These are phyloP conservation scores for Cynopterus brachyotis DNA, from an alignment of 2,113 vertebrate species.

Conservation along the genomic window DNA sequence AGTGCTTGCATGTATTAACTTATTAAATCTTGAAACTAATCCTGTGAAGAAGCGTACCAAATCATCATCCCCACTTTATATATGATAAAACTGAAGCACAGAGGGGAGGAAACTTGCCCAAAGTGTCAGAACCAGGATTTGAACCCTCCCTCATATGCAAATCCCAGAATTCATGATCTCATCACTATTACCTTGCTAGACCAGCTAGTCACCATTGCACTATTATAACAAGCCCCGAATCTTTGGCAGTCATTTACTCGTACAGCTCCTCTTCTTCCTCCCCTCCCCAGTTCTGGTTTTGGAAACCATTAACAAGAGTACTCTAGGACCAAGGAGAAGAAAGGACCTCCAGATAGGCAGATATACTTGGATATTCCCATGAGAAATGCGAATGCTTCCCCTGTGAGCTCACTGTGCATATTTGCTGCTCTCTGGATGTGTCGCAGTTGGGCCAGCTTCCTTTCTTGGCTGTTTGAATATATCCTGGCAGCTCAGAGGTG, in stretches of 20 bases:
- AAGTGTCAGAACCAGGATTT: neutral
- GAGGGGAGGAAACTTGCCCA: neutral
- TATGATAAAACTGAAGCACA: neutral
- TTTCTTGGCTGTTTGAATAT: constrained; percentile 25
- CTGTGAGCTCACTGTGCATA: neutral
- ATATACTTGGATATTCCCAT: neutral
- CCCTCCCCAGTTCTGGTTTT: neutral
- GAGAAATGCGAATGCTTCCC: neutral
- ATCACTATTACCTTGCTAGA: too few species aligned
- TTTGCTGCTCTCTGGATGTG: neutral
- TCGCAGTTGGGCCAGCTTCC: constrained; percentile 45
- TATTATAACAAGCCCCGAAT: neutral
- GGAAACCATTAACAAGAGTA: neutral
- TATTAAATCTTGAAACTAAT: neutral
- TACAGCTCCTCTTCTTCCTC: neutral
- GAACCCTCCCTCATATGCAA: neutral
- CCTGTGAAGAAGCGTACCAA: neutral
- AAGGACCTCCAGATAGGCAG: neutral
- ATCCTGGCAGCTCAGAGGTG: constrained; percentile 57
- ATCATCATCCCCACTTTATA: neutral
- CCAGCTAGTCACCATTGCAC: neutral
- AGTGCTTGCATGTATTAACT: neutral
- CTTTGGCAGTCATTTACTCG: neutral
- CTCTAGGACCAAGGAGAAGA: neutral
- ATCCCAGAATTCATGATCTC: neutral